Evolutionary conservation across 2,113 vertebrate species (phyloP).

Genomic region (Leptosomus discolor): DNA sequence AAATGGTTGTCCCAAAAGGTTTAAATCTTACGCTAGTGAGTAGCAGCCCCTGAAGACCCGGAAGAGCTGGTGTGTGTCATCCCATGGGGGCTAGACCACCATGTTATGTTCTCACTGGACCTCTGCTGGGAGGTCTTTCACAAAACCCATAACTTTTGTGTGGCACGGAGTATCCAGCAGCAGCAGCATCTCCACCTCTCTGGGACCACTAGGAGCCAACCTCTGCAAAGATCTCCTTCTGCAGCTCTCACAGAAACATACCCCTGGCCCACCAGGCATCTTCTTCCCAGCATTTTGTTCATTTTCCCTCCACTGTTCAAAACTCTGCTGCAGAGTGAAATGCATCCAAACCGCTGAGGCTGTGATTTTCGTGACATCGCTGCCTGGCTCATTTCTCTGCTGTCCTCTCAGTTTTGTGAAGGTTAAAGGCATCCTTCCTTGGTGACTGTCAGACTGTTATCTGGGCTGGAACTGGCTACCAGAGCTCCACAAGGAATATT

Average conservation of each 20-base stretch:
- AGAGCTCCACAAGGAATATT: constrained; percentile 57
- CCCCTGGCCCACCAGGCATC: not conserved
- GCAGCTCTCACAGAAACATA: not conserved
- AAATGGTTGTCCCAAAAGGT: not conserved
- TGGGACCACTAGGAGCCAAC: not conserved
- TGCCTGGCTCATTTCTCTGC: constrained; percentile 68
- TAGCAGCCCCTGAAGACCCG: not conserved
- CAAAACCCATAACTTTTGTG: not conserved
- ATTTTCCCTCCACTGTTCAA: not conserved
- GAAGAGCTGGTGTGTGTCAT: not conserved
- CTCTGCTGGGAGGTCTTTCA: not conserved
- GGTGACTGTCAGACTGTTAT: constrained; percentile 65
- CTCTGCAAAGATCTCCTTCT: not conserved
- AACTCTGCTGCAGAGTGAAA: constrained; percentile 6
- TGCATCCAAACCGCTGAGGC: constrained; percentile 47
- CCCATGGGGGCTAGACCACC: not conserved
- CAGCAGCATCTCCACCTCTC: not conserved
- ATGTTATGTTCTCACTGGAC: not conserved
- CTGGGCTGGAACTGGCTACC: constrained; percentile 57
- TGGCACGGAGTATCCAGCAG: not conserved
- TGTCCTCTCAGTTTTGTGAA: constrained; percentile 71
- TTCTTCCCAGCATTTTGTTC: not conserved
- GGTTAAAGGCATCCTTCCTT: constrained; percentile 71
- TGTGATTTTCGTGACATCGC: constrained; percentile 58
- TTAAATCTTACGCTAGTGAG: fast-evolving